Conservation (phyloP, 2,888 invertebrate genomes). For the Blera fallax region DNA sequence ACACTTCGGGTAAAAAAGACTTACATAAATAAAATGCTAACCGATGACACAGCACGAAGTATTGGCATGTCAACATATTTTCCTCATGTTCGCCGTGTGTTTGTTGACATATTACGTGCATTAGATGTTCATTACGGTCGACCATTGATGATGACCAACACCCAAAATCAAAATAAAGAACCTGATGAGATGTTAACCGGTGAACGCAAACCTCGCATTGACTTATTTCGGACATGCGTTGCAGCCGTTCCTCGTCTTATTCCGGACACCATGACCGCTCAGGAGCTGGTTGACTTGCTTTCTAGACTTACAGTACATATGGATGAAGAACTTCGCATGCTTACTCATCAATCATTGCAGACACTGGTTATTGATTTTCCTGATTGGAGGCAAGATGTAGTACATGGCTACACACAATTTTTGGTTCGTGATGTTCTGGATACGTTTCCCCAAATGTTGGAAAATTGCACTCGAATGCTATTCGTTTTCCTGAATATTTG, state of each 20-base stretch:
- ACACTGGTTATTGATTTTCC: conserved; percentile 97
- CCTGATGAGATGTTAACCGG: conserved; percentile 96
- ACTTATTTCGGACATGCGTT: conserved; percentile 98
- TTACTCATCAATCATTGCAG: conserved; percentile 97
- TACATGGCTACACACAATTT: conserved; percentile 97
- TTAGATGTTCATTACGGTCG: conserved; percentile 97
- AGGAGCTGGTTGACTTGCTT: conserved; percentile 96
- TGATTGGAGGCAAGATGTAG: conserved; percentile 98
- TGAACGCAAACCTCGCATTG: conserved; percentile 98
- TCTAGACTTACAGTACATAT: conserved; percentile 97
- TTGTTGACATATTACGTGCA: conserved; percentile 97
- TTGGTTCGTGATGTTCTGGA: conserved; percentile 92
- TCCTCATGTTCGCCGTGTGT: conserved; percentile 95
- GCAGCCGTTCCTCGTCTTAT: conserved; percentile 98
- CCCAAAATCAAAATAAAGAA: conserved; percentile 97
- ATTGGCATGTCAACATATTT: conserved; percentile 99
- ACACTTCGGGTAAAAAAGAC: conserved; percentile 97
- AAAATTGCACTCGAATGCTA: conserved; percentile 96
- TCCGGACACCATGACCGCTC: conserved; percentile 97
- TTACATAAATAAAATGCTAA: conserved; percentile 96
- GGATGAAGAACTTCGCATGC: conserved; percentile 97
- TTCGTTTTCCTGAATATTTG: conserved; percentile 95
- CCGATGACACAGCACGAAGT: conserved; percentile 96
- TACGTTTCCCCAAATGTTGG: conserved; percentile 86
- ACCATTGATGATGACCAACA: conserved; percentile 98